Percentiles rank a stretch among this genome's conserved stretches.
phyloP scores from a whole-genome alignment of 2,113 vertebrate genomes.

The Microcebus tavaratra region DNA sequence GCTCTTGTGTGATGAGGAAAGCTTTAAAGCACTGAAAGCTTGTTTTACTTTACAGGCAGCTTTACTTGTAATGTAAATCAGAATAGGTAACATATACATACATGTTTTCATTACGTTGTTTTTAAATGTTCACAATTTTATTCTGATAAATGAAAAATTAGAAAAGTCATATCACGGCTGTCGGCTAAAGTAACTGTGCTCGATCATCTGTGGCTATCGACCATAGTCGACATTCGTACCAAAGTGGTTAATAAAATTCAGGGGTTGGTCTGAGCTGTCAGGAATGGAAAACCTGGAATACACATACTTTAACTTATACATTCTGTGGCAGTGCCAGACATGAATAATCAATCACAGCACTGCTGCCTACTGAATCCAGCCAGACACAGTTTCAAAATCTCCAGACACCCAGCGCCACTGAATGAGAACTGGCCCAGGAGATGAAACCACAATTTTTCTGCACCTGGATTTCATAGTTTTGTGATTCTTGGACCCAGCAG shows the following conservation, averaged over 20 bases:
- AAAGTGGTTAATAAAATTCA: not conserved
- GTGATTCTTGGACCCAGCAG: not conserved
- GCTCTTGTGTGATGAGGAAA: too few relatives aligned
- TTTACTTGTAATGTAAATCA: too few relatives aligned
- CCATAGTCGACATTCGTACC: too few relatives aligned
- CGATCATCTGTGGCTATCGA: too few relatives aligned
- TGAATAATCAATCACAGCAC: not conserved
- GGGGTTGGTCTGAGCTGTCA: not conserved
- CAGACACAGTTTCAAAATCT: not conserved
- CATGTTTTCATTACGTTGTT: too few relatives aligned
- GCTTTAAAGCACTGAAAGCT: too few relatives aligned
- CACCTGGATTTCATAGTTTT: not conserved
- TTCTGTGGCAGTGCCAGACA: not conserved
- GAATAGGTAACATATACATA: too few relatives aligned
- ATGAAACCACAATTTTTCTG: not conserved
- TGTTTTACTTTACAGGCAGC: too few relatives aligned
- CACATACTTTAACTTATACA: not conserved
- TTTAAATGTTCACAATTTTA: too few relatives aligned
- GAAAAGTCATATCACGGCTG: too few relatives aligned
- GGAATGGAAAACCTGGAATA: not conserved
- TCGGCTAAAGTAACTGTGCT: too few relatives aligned
- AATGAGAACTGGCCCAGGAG: not conserved
- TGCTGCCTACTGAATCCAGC: not conserved
- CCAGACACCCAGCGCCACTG: not conserved
- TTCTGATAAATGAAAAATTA: too few relatives aligned